phyloP scores from a whole-genome alignment of 2,113 vertebrate species.

The Dasyprocta punctata region DNA sequence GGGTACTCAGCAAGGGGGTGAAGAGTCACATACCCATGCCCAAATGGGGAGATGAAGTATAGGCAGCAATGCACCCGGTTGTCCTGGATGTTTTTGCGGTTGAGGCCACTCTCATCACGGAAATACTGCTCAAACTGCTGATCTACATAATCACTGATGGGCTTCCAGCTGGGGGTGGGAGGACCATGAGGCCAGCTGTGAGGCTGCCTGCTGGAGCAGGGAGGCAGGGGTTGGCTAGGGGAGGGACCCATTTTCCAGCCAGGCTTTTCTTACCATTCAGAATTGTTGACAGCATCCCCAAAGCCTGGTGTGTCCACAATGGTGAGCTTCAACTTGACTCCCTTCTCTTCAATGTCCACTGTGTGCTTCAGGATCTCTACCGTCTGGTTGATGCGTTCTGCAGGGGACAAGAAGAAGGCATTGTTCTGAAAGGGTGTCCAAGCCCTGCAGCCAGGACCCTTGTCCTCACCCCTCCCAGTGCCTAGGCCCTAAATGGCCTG shows the following conservation, averaged over 20 bases:
- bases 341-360: constrained; percentile 99
- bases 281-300: constrained; percentile 98
- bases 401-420: not conserved
- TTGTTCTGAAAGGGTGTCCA: not conserved
- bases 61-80: constrained; percentile 99
- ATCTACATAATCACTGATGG: constrained; percentile 98
- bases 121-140: constrained; percentile 99
- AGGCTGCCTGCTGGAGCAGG: not conserved
- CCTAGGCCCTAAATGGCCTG: not conserved
- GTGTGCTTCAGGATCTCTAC: constrained; percentile 99
- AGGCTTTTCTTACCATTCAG: constrained; percentile 91
- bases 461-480: not conserved
- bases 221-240: not conserved
- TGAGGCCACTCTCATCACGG: constrained; percentile 97
- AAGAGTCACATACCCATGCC: constrained; percentile 90
- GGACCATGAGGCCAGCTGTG: not conserved
- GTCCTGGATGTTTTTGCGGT: constrained; percentile 98
- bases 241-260: not conserved
- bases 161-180: constrained; percentile 92
- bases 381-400: constrained; percentile 98
- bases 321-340: constrained; percentile 98
- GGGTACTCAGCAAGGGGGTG: not conserved
- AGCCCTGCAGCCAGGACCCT: not conserved
- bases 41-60: constrained; percentile 98
- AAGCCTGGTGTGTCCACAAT: constrained; percentile 99